These are phyloP conservation scores for Callosobruchus maculatus DNA, from an alignment of 2,888 invertebrate genomes.

Conservation along the genomic window DNA sequence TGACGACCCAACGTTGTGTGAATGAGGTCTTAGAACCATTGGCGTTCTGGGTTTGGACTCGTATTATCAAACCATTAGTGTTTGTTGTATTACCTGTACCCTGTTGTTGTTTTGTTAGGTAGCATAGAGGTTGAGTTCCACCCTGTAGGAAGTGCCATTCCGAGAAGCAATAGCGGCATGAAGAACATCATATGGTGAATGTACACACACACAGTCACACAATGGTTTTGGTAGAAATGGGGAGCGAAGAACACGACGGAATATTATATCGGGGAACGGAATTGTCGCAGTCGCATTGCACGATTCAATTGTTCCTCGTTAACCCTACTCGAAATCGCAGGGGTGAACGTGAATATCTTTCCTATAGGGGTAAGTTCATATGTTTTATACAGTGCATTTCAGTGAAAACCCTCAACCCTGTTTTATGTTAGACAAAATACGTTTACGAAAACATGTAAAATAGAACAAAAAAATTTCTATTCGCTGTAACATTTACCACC, in stretches of 20 bases:
- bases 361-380: not conserved
- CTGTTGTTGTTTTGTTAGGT: no score
- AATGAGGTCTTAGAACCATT: no score
- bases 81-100: no score
- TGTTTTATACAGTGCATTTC: conserved; percentile 25
- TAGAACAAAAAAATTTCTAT: no score
- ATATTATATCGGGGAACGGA: conserved; percentile 46
- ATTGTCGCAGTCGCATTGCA: conserved; percentile 35
- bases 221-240: conserved; percentile 15
- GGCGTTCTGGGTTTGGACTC: no score
- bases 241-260: conserved; percentile 35
- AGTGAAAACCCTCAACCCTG: no score
- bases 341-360: conserved; percentile 7
- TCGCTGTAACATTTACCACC: no score
- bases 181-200: conserved; percentile 46
- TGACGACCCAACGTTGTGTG: no score
- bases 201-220: conserved; percentile 33
- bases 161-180: conserved; percentile 19
- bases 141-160: conserved; percentile 15
- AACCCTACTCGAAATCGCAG: conserved; percentile 46
- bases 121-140: not conserved
- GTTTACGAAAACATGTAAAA: no score
- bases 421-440: no score
- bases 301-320: conserved; percentile 51
- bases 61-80: no score